These are phyloP conservation scores for Linepithema humile DNA, from an alignment of 1,140 invertebrate species.

Conservation along the genomic window DNA sequence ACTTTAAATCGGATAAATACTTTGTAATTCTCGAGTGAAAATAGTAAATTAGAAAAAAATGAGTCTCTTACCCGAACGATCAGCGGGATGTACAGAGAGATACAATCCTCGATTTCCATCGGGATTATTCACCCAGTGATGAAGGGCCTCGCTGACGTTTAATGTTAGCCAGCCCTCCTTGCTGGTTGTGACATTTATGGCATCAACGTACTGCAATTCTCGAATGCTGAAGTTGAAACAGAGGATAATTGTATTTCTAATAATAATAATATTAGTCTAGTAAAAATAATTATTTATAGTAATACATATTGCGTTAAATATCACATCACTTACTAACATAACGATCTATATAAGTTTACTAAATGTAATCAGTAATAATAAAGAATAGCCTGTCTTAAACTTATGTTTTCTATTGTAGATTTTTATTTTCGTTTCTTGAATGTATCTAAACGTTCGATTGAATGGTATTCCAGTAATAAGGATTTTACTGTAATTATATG, in stretches of 20 bases:
- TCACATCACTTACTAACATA: too few species aligned
- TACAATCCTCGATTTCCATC: conserved; percentile 95
- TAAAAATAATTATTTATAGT: too few species aligned
- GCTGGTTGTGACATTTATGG: conserved; percentile 87
- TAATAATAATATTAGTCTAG: too few species aligned
- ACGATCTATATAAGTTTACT: too few species aligned
- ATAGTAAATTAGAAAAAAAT: background rate
- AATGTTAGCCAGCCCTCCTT: conserved; percentile 91
- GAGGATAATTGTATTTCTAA: background rate
- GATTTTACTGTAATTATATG: too few species aligned
- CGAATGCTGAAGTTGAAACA: conserved; percentile 84
- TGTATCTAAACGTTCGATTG: too few species aligned
- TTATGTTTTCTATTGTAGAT: too few species aligned
- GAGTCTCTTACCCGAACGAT: conserved; percentile 86
- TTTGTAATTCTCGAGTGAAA: background rate
- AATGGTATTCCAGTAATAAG: too few species aligned
- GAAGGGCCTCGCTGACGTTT: conserved; percentile 90
- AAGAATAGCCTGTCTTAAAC: too few species aligned
- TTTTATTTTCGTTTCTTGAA: too few species aligned
- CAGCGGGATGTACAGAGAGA: conserved; percentile 90
- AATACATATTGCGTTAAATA: too few species aligned
- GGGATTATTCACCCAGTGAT: conserved; percentile 91
- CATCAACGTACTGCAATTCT: conserved; percentile 88
- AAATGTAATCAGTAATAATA: too few species aligned
- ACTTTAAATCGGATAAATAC: background rate